phyloP scores from a whole-genome alignment of 2,888 invertebrate species.

The Octonoba sinensis region DNA sequence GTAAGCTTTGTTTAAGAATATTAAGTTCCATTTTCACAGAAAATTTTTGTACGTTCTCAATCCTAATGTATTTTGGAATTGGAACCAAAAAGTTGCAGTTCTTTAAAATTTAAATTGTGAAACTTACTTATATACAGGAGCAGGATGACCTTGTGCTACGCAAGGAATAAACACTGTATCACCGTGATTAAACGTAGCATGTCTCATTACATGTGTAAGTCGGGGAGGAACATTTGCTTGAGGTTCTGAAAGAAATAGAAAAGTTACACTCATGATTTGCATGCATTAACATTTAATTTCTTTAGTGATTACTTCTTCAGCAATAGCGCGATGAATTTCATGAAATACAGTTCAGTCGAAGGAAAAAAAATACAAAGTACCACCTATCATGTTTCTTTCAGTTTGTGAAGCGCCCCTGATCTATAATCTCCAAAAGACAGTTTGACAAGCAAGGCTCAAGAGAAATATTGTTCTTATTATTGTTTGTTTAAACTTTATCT shows the following conservation, averaged over 20 bases:
- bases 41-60: too few relatives aligned
- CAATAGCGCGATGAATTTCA: too few relatives aligned
- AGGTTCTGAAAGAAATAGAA: slow-evolving; percentile 34
- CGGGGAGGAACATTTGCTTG: slow-evolving; percentile 45
- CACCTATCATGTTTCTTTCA: slow-evolving; percentile 2
- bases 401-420: not conserved
- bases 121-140: slow-evolving; percentile 40
- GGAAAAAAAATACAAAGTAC: slow-evolving; percentile 1
- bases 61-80: too few relatives aligned
- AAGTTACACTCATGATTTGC: not conserved
- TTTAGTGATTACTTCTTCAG: too few relatives aligned
- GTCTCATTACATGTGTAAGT: slow-evolving; percentile 29
- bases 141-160: slow-evolving; percentile 59
- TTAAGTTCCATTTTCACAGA: too few relatives aligned
- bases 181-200: slow-evolving; percentile 41
- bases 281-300: not conserved
- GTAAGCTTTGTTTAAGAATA: too few relatives aligned
- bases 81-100: too few relatives aligned
- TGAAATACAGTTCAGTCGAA: not conserved
- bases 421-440: slow-evolving; percentile 4
- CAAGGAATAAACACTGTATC: slow-evolving; percentile 43
- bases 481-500: slow-evolving; percentile 47
- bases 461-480: slow-evolving; percentile 29
- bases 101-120: not conserved
- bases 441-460: slow-evolving; percentile 28